A percentile compares a stretch with the other conserved stretches of the same genome.
Conservation (phyloP, 1,140 invertebrate genomes). For the Papilio glaucus region DNA sequence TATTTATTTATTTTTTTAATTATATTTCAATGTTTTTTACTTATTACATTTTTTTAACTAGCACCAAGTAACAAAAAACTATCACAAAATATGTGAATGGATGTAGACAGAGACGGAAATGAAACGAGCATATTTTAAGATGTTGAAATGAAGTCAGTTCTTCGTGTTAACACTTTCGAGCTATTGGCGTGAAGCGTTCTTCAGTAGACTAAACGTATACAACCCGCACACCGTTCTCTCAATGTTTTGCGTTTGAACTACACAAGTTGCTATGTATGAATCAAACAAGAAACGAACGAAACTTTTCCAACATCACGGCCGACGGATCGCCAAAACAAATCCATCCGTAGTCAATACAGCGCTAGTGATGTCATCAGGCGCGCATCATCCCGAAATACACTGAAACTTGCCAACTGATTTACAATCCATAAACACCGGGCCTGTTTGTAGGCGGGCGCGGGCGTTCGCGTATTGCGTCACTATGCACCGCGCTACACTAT, state of each 20-base stretch:
- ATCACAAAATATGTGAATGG: no score
- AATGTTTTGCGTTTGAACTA: not conserved
- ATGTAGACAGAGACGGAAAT: no score
- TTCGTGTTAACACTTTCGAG: not conserved
- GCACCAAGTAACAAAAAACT: no score
- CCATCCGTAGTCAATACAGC: conserved; percentile 23
- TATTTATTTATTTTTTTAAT: no score
- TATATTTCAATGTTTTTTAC: no score
- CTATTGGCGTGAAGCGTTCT: not conserved
- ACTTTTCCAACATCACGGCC: not conserved
- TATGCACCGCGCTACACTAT: not conserved
- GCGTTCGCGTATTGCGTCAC: conserved; percentile 31
- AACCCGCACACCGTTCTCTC: not conserved
- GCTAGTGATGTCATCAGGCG: conserved; percentile 22
- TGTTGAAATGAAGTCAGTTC: no score
- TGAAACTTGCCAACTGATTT: conserved; percentile 32
- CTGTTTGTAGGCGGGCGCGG: conserved; percentile 6
- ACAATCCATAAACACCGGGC: conserved; percentile 23
- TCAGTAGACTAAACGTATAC: not conserved
- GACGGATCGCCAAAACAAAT: not conserved
- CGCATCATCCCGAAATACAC: conserved; percentile 13
- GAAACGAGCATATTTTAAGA: no score
- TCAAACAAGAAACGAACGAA: not conserved
- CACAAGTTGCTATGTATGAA: not conserved
- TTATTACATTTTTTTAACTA: no score